These are phyloP conservation scores for Marcusenius ussheri DNA, from an alignment of 2,113 vertebrate genomes.

Conservation along the genomic window DNA sequence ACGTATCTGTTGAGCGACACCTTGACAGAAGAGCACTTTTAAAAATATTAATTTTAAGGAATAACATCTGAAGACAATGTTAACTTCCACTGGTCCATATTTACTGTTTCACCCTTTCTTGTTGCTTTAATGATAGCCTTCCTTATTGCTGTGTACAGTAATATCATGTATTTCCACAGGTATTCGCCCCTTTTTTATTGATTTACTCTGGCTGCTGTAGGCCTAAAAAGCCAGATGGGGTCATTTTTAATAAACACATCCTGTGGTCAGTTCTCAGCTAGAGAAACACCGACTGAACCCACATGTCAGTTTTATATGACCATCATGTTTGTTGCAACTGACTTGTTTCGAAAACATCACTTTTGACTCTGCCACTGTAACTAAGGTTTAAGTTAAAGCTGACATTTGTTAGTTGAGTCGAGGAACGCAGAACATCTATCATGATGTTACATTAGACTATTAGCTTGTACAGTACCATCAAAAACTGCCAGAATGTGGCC, in stretches of 20 bases:
- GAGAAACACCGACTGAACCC: neutral
- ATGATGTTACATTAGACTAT: neutral
- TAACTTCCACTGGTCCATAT: neutral
- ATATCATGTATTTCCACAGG: neutral
- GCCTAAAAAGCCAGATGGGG: neutral
- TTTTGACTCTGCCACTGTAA: neutral
- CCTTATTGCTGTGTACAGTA: neutral
- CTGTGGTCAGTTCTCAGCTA: neutral
- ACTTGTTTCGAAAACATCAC: neutral
- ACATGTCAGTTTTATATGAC: neutral
- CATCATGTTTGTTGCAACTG: constrained; percentile 6
- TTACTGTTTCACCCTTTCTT: neutral
- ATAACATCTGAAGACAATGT: neutral
- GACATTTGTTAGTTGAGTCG: neutral
- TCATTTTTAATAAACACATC: neutral
- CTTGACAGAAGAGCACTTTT: neutral
- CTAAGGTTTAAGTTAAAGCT: neutral
- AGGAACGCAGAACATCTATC: neutral
- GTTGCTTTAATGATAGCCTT: neutral
- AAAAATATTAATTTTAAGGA: neutral
- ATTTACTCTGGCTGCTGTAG: neutral
- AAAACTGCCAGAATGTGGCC: neutral
- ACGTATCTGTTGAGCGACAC: neutral
- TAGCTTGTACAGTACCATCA: constrained; percentile 12
- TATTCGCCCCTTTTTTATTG: neutral